Evolutionary conservation across 2,888 invertebrate genomes (phyloP), one percentile per base, ranked within the genome.

Genomic region (Bombylius discolor): DNA sequence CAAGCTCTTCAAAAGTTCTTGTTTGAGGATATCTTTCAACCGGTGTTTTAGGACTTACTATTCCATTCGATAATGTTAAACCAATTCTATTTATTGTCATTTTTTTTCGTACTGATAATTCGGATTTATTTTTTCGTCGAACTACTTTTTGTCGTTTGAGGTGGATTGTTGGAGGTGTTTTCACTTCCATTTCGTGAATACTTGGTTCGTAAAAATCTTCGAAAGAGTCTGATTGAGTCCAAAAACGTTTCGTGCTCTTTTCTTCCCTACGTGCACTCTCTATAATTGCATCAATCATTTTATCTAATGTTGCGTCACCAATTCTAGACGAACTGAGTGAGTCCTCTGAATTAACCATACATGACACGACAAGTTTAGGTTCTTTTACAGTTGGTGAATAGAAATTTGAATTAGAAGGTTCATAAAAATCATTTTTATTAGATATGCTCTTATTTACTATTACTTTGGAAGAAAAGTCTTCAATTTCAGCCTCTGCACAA

Each of bases 281-380:
- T 14, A 74, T 70, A 23, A 74, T 74, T 42, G 70, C 74, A 58
- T 74, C 73, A 55, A 74, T 62, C 73, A 74, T 72, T 60, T 70
- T 67, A 60, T 73, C 73, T 51, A 74, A 56, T 4, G 73, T 73
- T 12, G 68, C 67, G 56, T 74, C 74, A 5, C 72, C 72, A 68
- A 73, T 70, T 49, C 69, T 67, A 3, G 73, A 71, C 0, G 73
- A 73, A 1, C 69, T 71, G 5, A 72, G 58, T 8, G 67, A 66
- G 8, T 63, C 62, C 6, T 67, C 59, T 12, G 23, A 23, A 23
- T 23, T 23, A 23, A 23, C 23, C 23, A 23, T 23, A 23, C 23
- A 23, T 23, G 23, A 23, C 23, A 23, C 23, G 23, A 23, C 23
- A 23, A 23, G 23, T 23, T 23, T 23, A 23, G 23, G 23, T 23